Percentiles rank a stretch among this genome's conserved stretches.
These are phyloP conservation scores for Sebastes nivosus DNA, from an alignment of 2,797 vertebrate genomes.

Conservation along the genomic window DNA sequence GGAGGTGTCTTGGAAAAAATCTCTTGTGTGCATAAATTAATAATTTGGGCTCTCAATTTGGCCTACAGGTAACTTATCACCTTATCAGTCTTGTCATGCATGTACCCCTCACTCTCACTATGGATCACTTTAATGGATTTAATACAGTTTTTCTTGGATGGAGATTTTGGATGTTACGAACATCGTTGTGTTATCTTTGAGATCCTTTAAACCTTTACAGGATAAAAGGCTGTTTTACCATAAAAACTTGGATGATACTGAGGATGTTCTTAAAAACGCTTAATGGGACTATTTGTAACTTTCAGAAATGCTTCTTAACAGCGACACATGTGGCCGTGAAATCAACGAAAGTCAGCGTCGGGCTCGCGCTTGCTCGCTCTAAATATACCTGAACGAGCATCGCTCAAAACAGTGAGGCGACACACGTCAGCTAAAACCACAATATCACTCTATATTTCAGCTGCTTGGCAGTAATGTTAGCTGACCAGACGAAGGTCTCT, in stretches of 20 bases:
- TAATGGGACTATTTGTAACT: no score
- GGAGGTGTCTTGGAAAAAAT: background rate
- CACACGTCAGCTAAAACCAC: no score
- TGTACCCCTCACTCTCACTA: background rate
- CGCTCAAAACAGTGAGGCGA: no score
- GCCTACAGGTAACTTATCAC: background rate
- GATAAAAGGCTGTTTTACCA: background rate
- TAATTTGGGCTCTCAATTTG: background rate
- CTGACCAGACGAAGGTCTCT: no score
- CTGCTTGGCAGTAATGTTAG: no score
- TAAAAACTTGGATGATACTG: background rate
- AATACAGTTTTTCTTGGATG: background rate
- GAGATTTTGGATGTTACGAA: background rate
- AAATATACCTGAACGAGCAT: no score
- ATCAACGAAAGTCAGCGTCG: no score
- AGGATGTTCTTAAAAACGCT: background rate
- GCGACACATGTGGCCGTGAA: no score
- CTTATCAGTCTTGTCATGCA: background rate
- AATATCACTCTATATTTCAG: no score
- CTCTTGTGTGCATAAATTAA: background rate
- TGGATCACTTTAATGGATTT: background rate
- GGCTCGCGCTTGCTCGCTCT: no score
- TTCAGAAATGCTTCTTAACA: no score
- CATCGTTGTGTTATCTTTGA: background rate
- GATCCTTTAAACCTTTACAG: background rate